Percentiles rank a stretch among this genome's conserved stretches.
phyloP scores from a whole-genome alignment of 2,797 vertebrate species.

The Zalophus californianus region DNA sequence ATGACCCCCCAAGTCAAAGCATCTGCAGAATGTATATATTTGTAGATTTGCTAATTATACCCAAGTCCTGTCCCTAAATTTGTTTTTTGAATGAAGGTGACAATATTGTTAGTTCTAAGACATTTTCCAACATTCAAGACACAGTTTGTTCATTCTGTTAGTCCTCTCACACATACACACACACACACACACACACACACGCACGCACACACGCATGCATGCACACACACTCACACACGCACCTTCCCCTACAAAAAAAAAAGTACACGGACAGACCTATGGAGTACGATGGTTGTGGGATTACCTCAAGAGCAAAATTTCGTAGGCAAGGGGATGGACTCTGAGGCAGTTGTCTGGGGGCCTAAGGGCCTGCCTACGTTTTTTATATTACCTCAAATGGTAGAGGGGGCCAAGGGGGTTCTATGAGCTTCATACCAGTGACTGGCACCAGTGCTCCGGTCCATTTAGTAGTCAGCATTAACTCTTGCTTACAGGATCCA shows the following conservation, averaged over 20 bases:
- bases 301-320: background rate
- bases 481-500: constrained; percentile 28
- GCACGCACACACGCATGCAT: no score
- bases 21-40: background rate
- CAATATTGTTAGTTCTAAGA: constrained; percentile 27
- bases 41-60: constrained; percentile 21
- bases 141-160: background rate
- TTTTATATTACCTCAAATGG: background rate
- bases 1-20: constrained; percentile 6
- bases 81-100: constrained; percentile 43
- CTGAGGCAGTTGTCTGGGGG: background rate
- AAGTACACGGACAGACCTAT: background rate
- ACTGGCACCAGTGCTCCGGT: background rate
- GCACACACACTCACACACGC: background rate
- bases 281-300: background rate
- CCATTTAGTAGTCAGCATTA: background rate
- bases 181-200: no score
- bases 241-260: background rate
- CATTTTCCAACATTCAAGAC: constrained; percentile 6
- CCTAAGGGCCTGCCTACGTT: background rate
- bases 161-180: background rate
- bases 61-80: background rate
- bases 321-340: background rate
- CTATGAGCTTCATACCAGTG: background rate
- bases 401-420: background rate